phyloP scores from a whole-genome alignment of 1,140 invertebrate species.

The Centruroides sculpturatus region DNA sequence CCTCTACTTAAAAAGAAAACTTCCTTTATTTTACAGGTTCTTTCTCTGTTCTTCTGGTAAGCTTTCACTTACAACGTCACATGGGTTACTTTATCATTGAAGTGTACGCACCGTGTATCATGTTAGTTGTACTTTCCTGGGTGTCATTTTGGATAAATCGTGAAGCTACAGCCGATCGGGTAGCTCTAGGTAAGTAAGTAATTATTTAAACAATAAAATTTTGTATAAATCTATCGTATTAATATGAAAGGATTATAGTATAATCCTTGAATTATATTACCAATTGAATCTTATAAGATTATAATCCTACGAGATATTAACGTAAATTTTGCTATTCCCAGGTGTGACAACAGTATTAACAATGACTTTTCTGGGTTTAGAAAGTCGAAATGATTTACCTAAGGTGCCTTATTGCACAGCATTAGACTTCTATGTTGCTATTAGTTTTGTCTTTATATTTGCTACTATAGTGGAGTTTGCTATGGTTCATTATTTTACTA shows the following conservation, averaged over 20 bases:
- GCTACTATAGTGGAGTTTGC: constrained; percentile 77
- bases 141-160: constrained; percentile 94
- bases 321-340: constrained; percentile 21
- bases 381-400: constrained; percentile 67
- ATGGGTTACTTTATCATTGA: constrained; percentile 41
- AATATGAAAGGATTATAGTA: no score
- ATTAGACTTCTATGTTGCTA: constrained; percentile 70
- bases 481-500: constrained; percentile 77
- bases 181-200: constrained; percentile 51
- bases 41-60: constrained; percentile 31
- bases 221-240: no score
- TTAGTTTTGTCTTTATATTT: constrained; percentile 74
- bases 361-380: constrained; percentile 74
- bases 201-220: no score
- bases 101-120: constrained; percentile 60
- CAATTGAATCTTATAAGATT: no score
- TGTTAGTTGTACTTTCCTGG: constrained; percentile 90
- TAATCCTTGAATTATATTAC: no score
- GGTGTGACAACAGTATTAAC: constrained; percentile 74
- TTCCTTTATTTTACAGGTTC: no score
- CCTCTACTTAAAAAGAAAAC: no score
- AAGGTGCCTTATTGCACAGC: constrained; percentile 77
- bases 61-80: constrained; percentile 36
- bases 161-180: constrained; percentile 78
- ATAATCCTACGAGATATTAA: no score